These are phyloP conservation scores for Pelecanoides urinatrix DNA, from an alignment of 2,113 vertebrate genomes.

Conservation along the genomic window DNA sequence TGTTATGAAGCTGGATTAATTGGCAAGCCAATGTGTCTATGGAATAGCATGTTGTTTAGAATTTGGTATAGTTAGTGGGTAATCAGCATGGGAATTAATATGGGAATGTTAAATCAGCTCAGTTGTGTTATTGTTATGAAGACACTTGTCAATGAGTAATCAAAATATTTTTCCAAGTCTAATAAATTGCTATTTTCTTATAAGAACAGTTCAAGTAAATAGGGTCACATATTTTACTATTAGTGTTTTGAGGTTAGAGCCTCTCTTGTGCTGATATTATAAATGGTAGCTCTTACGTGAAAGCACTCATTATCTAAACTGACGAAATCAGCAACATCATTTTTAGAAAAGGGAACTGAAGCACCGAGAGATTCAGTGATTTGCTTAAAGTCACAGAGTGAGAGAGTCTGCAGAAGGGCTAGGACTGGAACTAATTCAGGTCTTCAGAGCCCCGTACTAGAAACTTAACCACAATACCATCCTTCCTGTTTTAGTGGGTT, in stretches of 20 bases:
- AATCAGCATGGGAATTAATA: neutral
- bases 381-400: neutral
- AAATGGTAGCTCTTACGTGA: neutral
- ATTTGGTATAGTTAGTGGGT: neutral
- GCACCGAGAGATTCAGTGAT: neutral
- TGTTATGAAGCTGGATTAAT: neutral
- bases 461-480: slow-evolving; percentile 52
- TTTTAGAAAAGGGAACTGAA: slow-evolving; percentile 16
- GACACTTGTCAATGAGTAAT: neutral
- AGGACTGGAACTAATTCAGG: slow-evolving; percentile 18
- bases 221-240: neutral
- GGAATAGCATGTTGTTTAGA: neutral
- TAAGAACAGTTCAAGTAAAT: neutral
- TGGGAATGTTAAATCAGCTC: neutral
- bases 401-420: neutral
- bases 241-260: neutral
- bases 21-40: neutral
- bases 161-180: neutral
- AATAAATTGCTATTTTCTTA: neutral
- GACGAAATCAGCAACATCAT: neutral
- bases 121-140: neutral
- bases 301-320: neutral
- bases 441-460: neutral
- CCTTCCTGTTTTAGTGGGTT: slow-evolving; percentile 67
- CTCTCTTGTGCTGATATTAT: neutral